A percentile compares a stretch with the other conserved stretches of the same genome.
Conservation (phyloP, 1,140 invertebrate genomes). For the Micrasema longulum region DNA sequence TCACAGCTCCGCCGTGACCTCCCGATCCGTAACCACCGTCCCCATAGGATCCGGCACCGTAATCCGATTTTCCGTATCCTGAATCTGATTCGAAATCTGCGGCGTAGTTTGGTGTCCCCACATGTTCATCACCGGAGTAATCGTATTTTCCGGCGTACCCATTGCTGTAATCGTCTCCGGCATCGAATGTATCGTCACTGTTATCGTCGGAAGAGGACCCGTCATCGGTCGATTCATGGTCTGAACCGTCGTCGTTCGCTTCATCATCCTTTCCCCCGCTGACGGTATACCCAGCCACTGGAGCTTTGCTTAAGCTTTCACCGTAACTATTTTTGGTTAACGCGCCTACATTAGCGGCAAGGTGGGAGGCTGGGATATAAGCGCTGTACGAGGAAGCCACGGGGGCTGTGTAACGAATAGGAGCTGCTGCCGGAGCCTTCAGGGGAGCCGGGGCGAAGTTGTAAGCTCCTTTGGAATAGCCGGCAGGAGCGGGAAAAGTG, state of each 20-base stretch:
- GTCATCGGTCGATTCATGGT: slow-evolving; percentile 56
- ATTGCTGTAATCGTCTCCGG: slow-evolving; percentile 59
- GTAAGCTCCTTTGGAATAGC: not conserved
- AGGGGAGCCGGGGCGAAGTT: not conserved
- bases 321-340: slow-evolving; percentile 30
- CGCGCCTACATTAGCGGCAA: slow-evolving; percentile 17
- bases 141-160: slow-evolving; percentile 55
- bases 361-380: slow-evolving; percentile 20
- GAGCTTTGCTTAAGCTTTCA: not conserved
- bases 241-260: slow-evolving; percentile 43
- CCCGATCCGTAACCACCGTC: not conserved
- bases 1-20: not conserved
- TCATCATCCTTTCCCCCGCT: slow-evolving; percentile 13
- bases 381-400: slow-evolving; percentile 2
- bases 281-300: not conserved
- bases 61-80: slow-evolving; percentile 44
- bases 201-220: slow-evolving; percentile 53
- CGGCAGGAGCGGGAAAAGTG: slow-evolving; percentile 53
- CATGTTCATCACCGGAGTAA: slow-evolving; percentile 28
- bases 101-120: slow-evolving; percentile 54
- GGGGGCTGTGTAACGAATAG: slow-evolving; percentile 24
- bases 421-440: not conserved
- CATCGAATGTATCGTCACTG: slow-evolving; percentile 59
- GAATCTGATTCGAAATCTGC: slow-evolving; percentile 55
- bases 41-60: slow-evolving; percentile 36